Percentiles rank a stretch among this genome's conserved stretches.
Conservation (phyloP, 2,113 vertebrate genomes). For the Gobio gobio region DNA sequence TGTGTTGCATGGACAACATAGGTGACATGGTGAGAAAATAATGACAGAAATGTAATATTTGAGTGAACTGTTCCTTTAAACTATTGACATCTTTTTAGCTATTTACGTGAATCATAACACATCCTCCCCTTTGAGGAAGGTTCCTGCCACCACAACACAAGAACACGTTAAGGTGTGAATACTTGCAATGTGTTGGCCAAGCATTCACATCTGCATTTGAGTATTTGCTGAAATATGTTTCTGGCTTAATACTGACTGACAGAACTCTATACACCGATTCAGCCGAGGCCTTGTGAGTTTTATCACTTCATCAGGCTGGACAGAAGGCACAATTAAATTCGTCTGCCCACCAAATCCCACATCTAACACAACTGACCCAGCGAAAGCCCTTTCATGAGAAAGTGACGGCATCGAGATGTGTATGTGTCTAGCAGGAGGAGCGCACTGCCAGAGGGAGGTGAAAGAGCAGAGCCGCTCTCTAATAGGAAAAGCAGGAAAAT, state of each 20-base stretch:
- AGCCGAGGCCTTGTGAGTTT: background rate
- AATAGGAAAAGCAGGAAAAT: slow-evolving; percentile 53
- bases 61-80: too few relatives aligned
- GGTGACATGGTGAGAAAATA: too few relatives aligned
- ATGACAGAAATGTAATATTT: too few relatives aligned
- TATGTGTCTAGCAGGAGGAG: slow-evolving; percentile 25
- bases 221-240: background rate
- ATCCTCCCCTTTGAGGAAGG: too few relatives aligned
- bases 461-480: slow-evolving; percentile 42
- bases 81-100: too few relatives aligned
- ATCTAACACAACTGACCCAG: slow-evolving; percentile 8
- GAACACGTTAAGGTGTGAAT: too few relatives aligned
- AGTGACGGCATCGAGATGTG: slow-evolving; percentile 1
- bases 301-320: background rate
- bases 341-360: background rate
- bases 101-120: too few relatives aligned
- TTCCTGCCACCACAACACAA: too few relatives aligned
- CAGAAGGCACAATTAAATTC: background rate
- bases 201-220: too few relatives aligned
- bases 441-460: slow-evolving; percentile 44
- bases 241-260: background rate
- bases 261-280: background rate
- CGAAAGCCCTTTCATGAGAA: background rate
- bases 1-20: too few relatives aligned
- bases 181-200: too few relatives aligned